Evolutionary conservation across 1,140 invertebrate genomes (phyloP).

Genomic region (Coelopa frigida): DNA sequence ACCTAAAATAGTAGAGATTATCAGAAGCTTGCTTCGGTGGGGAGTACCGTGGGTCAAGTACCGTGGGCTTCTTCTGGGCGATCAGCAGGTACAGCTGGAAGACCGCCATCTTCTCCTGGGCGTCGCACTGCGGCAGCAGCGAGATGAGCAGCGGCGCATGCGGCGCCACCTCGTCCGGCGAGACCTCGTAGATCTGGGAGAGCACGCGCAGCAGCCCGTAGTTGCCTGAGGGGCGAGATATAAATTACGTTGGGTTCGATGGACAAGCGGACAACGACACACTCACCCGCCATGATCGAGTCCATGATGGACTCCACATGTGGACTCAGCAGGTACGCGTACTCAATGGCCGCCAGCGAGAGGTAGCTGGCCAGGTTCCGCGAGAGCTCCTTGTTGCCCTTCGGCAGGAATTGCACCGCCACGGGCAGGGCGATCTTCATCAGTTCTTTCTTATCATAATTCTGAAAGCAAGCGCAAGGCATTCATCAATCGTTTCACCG

Average conservation of each 20-base stretch:
- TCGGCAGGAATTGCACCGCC: constrained; percentile 83
- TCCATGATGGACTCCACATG: constrained; percentile 85
- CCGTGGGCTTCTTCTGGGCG: constrained; percentile 68
- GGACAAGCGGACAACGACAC: not conserved
- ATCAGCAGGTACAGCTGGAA: constrained; percentile 74
- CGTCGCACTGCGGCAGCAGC: constrained; percentile 72
- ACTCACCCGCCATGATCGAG: constrained; percentile 72
- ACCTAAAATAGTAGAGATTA: constrained; percentile 17
- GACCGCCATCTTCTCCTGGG: constrained; percentile 73
- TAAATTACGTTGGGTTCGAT: too few species aligned
- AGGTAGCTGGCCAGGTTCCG: constrained; percentile 86
- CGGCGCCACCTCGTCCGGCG: constrained; percentile 73
- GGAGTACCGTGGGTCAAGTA: constrained; percentile 37
- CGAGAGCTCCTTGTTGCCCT: constrained; percentile 81
- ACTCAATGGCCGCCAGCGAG: constrained; percentile 85
- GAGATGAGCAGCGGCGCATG: constrained; percentile 75
- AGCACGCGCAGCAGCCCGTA: constrained; percentile 76
- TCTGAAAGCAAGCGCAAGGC: constrained; percentile 44
- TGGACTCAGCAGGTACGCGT: constrained; percentile 73
- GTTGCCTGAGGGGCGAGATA: constrained; percentile 52
- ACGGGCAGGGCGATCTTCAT: constrained; percentile 85
- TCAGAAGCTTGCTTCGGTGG: not conserved
- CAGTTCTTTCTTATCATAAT: constrained; percentile 79
- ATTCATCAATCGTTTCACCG: too few species aligned
- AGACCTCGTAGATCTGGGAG: constrained; percentile 81